phyloP scores from a whole-genome alignment of 2,113 vertebrate species.

The Xiphorhynchus elegans region DNA sequence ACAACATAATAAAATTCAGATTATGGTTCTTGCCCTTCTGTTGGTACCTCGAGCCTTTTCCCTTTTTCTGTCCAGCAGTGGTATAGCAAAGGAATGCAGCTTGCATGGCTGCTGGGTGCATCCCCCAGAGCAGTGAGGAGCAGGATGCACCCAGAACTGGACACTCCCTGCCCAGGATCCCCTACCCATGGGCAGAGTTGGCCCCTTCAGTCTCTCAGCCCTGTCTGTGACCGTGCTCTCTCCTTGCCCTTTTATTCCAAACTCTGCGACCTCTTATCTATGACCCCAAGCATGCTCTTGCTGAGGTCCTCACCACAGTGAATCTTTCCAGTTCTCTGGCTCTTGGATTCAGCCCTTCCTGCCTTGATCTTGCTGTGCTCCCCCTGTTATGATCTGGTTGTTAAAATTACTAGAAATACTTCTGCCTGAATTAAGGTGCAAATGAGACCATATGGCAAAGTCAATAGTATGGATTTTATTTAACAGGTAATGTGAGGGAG shows the following conservation, averaged over 20 bases:
- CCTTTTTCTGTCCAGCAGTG: background rate
- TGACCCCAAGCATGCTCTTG: background rate
- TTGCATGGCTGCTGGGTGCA: background rate
- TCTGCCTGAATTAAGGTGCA: background rate
- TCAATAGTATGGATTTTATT: background rate
- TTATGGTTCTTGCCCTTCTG: background rate
- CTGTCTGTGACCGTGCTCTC: rapidly evolving
- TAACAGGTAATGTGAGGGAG: background rate
- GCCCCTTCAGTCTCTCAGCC: background rate
- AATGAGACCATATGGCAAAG: background rate
- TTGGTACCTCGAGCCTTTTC: rapidly evolving
- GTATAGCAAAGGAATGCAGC: background rate
- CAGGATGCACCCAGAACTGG: background rate
- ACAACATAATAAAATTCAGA: background rate
- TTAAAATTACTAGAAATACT: background rate
- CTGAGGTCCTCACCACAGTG: rapidly evolving
- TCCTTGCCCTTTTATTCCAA: background rate
- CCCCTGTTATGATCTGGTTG: no score
- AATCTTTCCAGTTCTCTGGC: background rate
- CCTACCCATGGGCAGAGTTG: background rate
- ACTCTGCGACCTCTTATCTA: rapidly evolving
- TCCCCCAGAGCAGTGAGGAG: background rate
- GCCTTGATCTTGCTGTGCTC: rapidly evolving
- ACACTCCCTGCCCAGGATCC: rapidly evolving
- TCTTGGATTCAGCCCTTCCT: background rate